These are phyloP conservation scores for Spisula solida DNA, from an alignment of 2,888 invertebrate genomes.

Conservation along the genomic window DNA sequence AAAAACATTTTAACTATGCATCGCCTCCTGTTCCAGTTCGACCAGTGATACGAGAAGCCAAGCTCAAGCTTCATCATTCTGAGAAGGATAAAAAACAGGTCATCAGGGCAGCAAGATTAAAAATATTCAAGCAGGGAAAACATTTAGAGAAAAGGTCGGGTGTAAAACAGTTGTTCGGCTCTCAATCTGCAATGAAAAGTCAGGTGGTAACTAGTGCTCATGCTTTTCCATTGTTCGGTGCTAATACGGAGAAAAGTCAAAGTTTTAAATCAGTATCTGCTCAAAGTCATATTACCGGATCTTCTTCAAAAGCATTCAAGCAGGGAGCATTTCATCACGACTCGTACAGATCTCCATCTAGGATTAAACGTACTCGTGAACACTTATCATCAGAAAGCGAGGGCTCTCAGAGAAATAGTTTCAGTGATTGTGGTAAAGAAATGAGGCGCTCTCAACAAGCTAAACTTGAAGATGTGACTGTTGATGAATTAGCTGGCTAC, in stretches of 20 bases:
- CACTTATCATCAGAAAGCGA: slow-evolving; percentile 12
- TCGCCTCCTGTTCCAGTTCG: slow-evolving; percentile 70
- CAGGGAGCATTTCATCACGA: slow-evolving; percentile 37
- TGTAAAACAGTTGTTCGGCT: slow-evolving; percentile 41
- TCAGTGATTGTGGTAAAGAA: slow-evolving; percentile 56
- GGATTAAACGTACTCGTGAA: slow-evolving; percentile 32
- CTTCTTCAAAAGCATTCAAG: slow-evolving; percentile 13
- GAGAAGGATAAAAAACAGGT: slow-evolving; percentile 82
- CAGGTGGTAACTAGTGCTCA: slow-evolving; percentile 35
- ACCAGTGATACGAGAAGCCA: slow-evolving; percentile 78
- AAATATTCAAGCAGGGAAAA: slow-evolving; percentile 75
- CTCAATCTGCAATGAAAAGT: slow-evolving; percentile 41
- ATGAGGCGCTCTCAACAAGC: slow-evolving; percentile 93
- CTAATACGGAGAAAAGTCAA: slow-evolving; percentile 29
- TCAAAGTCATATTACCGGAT: background rate
- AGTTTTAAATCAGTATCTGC: slow-evolving; percentile 39
- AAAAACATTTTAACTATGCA: slow-evolving; percentile 77
- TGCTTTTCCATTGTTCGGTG: slow-evolving; percentile 62
- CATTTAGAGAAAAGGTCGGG: slow-evolving; percentile 53
- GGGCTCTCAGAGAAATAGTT: slow-evolving; percentile 30
- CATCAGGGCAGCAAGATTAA: slow-evolving; percentile 80
- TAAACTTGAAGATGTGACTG: slow-evolving; percentile 93
- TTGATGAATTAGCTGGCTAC: slow-evolving; percentile 97
- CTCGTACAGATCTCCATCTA: slow-evolving; percentile 46
- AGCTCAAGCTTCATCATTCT: slow-evolving; percentile 80